Base-by-base conservation (phyloP, 1,140 invertebrate species). In the Drosophila oshimai region DNA sequence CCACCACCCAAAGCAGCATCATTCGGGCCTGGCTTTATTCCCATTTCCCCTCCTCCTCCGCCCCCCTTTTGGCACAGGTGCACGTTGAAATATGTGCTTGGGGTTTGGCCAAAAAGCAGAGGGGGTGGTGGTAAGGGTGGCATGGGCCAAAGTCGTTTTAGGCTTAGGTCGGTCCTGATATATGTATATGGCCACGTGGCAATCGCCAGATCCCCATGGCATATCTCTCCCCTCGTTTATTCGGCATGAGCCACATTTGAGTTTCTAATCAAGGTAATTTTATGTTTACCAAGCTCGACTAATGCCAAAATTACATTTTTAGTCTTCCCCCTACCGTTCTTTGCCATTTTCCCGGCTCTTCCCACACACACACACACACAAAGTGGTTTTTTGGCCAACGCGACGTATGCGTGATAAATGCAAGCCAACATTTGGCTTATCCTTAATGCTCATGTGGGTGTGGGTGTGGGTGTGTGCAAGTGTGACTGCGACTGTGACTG, bases 191-290 rank as follows among this genome's bases (percentile, higher is more conserved):
- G 64, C 47, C 65, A 60, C 71, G 79, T 84, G 79, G 74, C 74
- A 51, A 28, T 49, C 41, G 15, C 20, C 42, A 47, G 34, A 9
- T 28, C n/a, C 39, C 36, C 33, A 17, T 18, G 15, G 20, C 36
- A 12, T 22, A 26, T 45, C 12, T 28, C 28, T 45, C 6, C 12
- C 41, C 46, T 31, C 62, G 39, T 73, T 81, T 61, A 69, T 72
- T 71, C 55, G 61, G 58, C 47, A 41, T 46, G 41, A 57, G 58
- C 45, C 64, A 41, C 70, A 84, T 83, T 84, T 79, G 71, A 69
- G 80, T 87, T 87, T 86, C 81, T 86, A 87, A 86, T 86, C 81
- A 86, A 87, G 81, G 76, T 87, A 76, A 81, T 86, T 86, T 86
- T 86, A 86, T 86, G 81, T 87, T 60, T 73, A 73, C 68, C 72